A percentile compares a stretch with the other conserved stretches of the same genome.
Evolutionary conservation across 2,797 vertebrate species (phyloP).

Genomic region (Halcyon chelicuti): DNA sequence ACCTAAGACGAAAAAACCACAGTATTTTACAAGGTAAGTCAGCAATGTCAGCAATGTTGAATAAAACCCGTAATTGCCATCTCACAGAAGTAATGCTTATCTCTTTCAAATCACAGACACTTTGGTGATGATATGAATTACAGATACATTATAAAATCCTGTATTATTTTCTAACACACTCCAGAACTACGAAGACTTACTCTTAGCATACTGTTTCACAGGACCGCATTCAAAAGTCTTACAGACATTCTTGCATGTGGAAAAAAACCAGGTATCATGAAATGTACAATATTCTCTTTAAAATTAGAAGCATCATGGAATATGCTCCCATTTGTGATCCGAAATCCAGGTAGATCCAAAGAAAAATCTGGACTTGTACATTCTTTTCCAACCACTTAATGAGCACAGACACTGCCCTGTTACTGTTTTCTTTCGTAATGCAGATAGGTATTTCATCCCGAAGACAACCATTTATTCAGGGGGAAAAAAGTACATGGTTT

Average conservation of each 20-base stretch:
- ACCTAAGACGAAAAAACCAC: conserved; percentile 78
- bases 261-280: not conserved
- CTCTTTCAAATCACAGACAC: not conserved
- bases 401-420: not conserved
- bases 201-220: rapidly evolving
- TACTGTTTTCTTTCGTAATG: not conserved
- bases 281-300: not conserved
- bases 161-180: not conserved
- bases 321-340: not conserved
- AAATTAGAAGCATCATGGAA: not conserved
- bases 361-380: not conserved
- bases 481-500: not conserved
- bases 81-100: not conserved
- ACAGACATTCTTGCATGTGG: not conserved
- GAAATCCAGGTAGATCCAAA: not conserved
- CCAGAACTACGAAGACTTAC: not conserved
- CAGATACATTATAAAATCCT: not conserved
- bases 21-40: conserved; percentile 14
- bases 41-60: not conserved
- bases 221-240: not conserved
- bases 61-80: not conserved
- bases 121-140: not conserved
- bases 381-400: not conserved
- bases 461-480: conserved; percentile 9
- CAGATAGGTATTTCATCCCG: not conserved